Evolutionary conservation across 2,888 invertebrate genomes (phyloP).

Genomic region (Coenonympha glycerion): DNA sequence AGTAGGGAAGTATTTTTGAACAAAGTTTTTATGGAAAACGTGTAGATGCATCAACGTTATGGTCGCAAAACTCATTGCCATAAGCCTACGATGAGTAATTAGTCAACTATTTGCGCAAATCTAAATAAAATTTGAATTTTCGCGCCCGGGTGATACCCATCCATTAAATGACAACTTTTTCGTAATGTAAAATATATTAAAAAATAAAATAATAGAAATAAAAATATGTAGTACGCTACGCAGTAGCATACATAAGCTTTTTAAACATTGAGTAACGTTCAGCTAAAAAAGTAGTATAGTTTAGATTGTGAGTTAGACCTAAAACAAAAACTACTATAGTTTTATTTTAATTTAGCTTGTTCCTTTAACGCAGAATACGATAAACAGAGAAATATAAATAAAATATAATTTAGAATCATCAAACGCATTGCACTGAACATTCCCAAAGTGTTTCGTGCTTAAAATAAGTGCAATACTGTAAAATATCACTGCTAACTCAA

Average conservation of each 20-base stretch:
- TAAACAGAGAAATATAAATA: constrained; percentile 12
- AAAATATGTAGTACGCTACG: constrained; percentile 4
- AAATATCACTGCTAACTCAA: constrained; percentile 3
- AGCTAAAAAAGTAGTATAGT: constrained; percentile 7
- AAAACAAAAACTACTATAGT: constrained; percentile 8
- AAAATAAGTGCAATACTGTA: background rate
- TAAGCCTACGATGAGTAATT: too few species aligned
- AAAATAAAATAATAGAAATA: background rate
- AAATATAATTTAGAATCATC: background rate
- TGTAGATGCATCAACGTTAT: too few species aligned
- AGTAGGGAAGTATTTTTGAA: too few species aligned
- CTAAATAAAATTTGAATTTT: too few species aligned
- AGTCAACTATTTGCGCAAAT: too few species aligned
- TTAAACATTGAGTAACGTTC: background rate
- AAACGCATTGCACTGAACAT: too few species aligned
- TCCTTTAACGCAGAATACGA: constrained; percentile 12
- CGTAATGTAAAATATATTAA: background rate
- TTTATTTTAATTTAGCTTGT: constrained; percentile 23
- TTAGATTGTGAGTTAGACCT: constrained; percentile 25
- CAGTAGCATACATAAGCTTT: constrained; percentile 8
- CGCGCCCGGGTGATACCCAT: too few species aligned
- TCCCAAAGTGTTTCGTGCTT: too few species aligned
- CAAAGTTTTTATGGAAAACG: too few species aligned
- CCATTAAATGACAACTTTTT: background rate
- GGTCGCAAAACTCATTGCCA: too few species aligned